These are phyloP conservation scores for Phaedon cochleariae DNA, from an alignment of 2,888 invertebrate species.

Conservation along the genomic window DNA sequence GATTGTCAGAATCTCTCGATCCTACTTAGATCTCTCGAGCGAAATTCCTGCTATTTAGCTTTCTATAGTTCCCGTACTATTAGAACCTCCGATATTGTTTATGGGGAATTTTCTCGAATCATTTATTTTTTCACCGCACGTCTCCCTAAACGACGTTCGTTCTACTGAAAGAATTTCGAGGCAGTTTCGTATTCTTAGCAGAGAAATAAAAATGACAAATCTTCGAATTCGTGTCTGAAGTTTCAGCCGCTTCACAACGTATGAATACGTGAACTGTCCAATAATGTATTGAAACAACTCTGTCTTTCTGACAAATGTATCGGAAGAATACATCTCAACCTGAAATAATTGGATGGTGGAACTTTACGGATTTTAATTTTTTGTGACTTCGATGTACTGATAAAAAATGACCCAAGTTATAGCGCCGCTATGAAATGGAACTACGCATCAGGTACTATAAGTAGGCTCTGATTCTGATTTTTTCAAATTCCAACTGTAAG, in stretches of 20 bases:
- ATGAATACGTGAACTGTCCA: background rate
- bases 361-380: no score
- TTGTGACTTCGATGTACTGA: no score
- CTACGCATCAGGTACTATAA: no score
- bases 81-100: background rate
- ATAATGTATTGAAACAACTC: background rate
- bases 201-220: slow-evolving; percentile 32
- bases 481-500: no score
- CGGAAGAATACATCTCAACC: no score
- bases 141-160: background rate
- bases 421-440: no score
- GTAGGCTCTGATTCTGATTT: no score
- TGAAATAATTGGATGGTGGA: no score
- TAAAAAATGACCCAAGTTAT: no score
- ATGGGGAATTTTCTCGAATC: background rate
- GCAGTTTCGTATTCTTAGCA: slow-evolving; percentile 16
- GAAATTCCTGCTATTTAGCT: no score
- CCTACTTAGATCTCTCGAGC: no score
- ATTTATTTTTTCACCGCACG: slow-evolving; percentile 3
- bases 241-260: slow-evolving; percentile 3
- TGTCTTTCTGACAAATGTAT: background rate
- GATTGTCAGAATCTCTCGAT: no score
- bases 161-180: background rate
- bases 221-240: slow-evolving; percentile 25
- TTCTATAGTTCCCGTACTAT: background rate